Conservation (phyloP, 2,888 invertebrate species). For the Troides helena region DNA sequence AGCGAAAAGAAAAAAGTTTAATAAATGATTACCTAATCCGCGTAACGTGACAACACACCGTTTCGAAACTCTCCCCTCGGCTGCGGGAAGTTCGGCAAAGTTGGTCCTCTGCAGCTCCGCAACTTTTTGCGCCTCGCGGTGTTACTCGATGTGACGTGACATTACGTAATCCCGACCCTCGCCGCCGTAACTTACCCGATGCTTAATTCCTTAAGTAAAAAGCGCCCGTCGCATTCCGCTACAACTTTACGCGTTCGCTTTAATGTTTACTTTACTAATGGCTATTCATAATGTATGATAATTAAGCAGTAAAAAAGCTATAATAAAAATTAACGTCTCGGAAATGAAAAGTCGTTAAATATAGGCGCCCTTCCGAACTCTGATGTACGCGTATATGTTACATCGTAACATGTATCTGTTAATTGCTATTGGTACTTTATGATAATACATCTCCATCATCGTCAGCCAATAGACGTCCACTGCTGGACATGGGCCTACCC, state of each 20-base stretch:
- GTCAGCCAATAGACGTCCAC: too few species aligned
- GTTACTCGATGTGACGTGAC: slow-evolving; percentile 45
- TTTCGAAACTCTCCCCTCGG: slow-evolving; percentile 48
- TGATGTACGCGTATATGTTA: slow-evolving; percentile 33
- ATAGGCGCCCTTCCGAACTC: slow-evolving; percentile 51
- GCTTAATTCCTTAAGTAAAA: slow-evolving; percentile 14
- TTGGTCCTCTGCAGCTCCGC: slow-evolving; percentile 46
- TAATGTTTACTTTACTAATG: slow-evolving; percentile 38
- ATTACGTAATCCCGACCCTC: slow-evolving; percentile 42
- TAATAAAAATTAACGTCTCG: slow-evolving; percentile 63
- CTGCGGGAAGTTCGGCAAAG: slow-evolving; percentile 41
- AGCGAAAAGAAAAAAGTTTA: slow-evolving; percentile 41
- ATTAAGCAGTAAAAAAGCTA: slow-evolving; percentile 46
- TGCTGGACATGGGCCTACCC: too few species aligned
- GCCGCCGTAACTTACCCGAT: slow-evolving; percentile 7
- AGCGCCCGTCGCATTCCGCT: background rate
- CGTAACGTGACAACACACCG: slow-evolving; percentile 50
- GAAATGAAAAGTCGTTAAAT: slow-evolving; percentile 58
- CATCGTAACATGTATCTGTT: background rate
- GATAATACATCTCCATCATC: too few species aligned
- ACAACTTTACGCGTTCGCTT: slow-evolving; percentile 10
- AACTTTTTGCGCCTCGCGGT: slow-evolving; percentile 57
- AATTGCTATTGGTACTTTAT: too few species aligned
- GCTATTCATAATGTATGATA: slow-evolving; percentile 37
- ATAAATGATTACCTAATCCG: slow-evolving; percentile 66